A percentile compares a stretch with the other conserved stretches of the same genome.
These are phyloP conservation scores for Diaphora mendica DNA, from an alignment of 2,888 invertebrate species.

Conservation along the genomic window DNA sequence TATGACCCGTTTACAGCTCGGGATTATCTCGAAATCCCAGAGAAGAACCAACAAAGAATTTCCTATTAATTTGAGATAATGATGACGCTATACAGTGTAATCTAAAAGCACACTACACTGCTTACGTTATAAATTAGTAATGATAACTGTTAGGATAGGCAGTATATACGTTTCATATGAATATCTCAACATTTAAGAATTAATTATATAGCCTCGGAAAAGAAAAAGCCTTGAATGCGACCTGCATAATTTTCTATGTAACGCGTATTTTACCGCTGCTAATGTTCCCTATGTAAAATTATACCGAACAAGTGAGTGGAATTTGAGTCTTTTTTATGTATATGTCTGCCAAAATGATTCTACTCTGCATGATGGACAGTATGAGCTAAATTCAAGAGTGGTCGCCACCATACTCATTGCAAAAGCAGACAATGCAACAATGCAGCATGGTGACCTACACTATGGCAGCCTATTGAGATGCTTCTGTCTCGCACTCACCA, in stretches of 20 bases:
- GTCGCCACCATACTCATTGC: no score
- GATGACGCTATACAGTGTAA: background rate
- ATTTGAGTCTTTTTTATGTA: background rate
- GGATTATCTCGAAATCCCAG: no score
- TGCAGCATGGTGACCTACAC: no score
- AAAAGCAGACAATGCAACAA: no score
- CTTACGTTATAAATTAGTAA: background rate
- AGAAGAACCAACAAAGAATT: background rate
- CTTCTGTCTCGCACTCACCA: no score
- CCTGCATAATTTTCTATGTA: conserved; percentile 30
- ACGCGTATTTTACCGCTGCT: conserved; percentile 13
- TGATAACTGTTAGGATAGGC: background rate
- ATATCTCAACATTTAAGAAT: conserved; percentile 62
- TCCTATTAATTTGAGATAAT: background rate
- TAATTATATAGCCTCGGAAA: conserved; percentile 67
- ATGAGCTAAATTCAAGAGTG: no score
- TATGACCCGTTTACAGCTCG: no score
- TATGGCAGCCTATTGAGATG: no score
- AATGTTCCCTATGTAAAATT: background rate
- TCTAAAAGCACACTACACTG: background rate
- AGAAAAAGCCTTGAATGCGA: conserved; percentile 46
- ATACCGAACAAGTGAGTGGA: background rate
- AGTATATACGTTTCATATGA: conserved; percentile 59
- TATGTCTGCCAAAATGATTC: no score
- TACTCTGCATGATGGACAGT: no score